Percentiles rank a stretch among this genome's conserved stretches.
Conservation (phyloP, 2,888 invertebrate species). For the Drosophila robusta region DNA sequence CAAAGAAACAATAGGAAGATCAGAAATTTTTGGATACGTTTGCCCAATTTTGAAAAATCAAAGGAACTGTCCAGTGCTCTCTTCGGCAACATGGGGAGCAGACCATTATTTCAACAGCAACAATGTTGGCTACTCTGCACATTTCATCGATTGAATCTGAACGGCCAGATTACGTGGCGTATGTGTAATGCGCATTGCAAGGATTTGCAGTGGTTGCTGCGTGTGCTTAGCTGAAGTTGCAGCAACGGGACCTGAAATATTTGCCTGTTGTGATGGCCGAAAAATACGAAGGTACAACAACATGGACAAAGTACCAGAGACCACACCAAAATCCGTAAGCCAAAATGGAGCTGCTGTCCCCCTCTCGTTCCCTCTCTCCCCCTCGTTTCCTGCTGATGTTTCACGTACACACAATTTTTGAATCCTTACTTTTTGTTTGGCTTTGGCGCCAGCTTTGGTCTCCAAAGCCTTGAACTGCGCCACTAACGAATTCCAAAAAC, state of each 20-base stretch:
- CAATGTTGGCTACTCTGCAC: background rate
- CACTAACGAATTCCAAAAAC: conserved; percentile 39
- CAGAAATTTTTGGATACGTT: no score
- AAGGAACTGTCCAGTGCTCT: no score
- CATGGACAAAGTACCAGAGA: background rate
- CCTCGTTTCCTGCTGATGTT: conserved; percentile 4
- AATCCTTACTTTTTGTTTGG: conserved; percentile 25
- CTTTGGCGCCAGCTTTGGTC: background rate
- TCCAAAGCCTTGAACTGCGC: conserved; percentile 34
- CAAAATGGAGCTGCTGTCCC: conserved; percentile 4
- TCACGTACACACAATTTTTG: conserved; percentile 49
- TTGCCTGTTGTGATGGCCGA: conserved; percentile 9
- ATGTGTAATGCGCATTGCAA: conserved; percentile 3
- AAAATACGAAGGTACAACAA: background rate
- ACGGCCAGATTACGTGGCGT: background rate
- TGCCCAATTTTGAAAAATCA: background rate
- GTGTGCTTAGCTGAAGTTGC: conserved; percentile 6
- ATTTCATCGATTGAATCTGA: background rate
- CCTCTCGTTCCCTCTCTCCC: background rate
- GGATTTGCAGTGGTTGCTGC: background rate
- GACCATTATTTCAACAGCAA: background rate
- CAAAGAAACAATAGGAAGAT: no score
- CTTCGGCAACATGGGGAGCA: background rate
- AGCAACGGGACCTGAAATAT: background rate
- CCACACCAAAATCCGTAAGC: conserved; percentile 6